phyloP scores from a whole-genome alignment of 2,113 vertebrate species.

The Charina bottae region DNA sequence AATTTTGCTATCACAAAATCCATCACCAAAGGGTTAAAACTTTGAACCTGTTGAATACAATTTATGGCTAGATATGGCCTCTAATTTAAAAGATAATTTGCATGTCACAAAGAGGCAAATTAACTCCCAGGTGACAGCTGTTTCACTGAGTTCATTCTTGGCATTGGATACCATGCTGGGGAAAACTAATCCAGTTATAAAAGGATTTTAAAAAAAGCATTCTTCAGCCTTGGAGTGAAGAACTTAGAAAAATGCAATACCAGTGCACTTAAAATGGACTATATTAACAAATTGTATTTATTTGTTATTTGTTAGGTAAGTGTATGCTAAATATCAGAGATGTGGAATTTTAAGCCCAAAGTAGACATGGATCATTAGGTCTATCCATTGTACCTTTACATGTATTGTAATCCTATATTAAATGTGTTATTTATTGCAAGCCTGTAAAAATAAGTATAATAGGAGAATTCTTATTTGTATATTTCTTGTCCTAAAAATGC shows the following conservation, averaged over 20 bases:
- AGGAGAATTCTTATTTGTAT: background rate
- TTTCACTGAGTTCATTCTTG: conserved; percentile 55
- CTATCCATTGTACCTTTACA: background rate
- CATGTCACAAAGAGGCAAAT: conserved; percentile 68
- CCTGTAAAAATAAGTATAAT: background rate
- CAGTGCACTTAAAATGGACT: background rate
- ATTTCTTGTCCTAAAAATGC: background rate
- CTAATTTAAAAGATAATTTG: conserved; percentile 70
- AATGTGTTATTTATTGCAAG: background rate
- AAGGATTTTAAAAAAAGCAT: conserved; percentile 41
- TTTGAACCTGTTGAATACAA: conserved; percentile 18
- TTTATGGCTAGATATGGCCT: conserved; percentile 54
- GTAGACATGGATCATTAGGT: background rate
- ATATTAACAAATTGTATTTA: background rate
- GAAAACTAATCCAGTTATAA: conserved; percentile 55
- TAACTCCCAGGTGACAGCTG: conserved; percentile 69
- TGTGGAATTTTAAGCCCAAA: background rate
- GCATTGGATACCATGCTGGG: conserved; percentile 47
- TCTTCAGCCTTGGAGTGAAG: conserved; percentile 11
- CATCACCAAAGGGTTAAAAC: conserved; percentile 49
- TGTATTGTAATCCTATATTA: background rate
- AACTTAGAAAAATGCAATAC: conserved; percentile 14
- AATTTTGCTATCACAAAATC: conserved; percentile 45
- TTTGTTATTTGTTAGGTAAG: background rate
- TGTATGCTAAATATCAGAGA: background rate